Percentiles rank a stretch among this genome's conserved stretches.
phyloP scores from a whole-genome alignment of 2,888 invertebrate species.

The Pyrgus malvae region DNA sequence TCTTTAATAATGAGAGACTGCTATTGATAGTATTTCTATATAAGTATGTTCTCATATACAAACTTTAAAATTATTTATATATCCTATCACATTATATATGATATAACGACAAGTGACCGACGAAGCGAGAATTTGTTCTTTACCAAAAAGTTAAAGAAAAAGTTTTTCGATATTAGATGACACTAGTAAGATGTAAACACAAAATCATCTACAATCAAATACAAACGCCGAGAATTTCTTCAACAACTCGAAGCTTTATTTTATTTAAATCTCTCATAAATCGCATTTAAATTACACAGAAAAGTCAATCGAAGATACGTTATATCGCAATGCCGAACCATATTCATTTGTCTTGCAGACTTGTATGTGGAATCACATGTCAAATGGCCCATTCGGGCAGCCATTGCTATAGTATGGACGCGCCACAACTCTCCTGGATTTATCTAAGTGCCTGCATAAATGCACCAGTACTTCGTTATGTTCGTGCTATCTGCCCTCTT shows the following conservation, averaged over 20 bases:
- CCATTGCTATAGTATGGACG: constrained; percentile 32
- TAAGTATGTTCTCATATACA: too few species aligned
- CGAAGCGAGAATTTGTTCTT: too few species aligned
- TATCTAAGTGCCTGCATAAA: constrained; percentile 63
- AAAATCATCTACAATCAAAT: too few species aligned
- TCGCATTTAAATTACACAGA: not conserved
- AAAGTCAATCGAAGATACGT: not conserved
- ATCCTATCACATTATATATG: too few species aligned
- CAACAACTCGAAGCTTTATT: not conserved
- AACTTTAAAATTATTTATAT: too few species aligned
- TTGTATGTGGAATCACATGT: constrained; percentile 27
- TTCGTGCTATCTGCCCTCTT: constrained; percentile 40
- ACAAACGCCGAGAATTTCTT: too few species aligned
- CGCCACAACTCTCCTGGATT: constrained; percentile 40
- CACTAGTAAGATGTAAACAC: too few species aligned
- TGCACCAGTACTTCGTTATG: constrained; percentile 46
- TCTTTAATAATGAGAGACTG: too few species aligned
- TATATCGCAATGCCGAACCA: constrained; percentile 12
- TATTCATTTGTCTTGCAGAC: constrained; percentile 26
- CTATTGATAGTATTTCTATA: too few species aligned
- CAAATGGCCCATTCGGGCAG: constrained; percentile 23
- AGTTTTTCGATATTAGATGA: too few species aligned
- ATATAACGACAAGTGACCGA: too few species aligned
- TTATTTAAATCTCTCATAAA: not conserved
- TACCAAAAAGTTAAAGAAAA: too few species aligned